Evolutionary conservation across 2,797 vertebrate species (phyloP), one percentile per base, ranked within the genome.

Genomic region (Rhabdomys pumilio): DNA sequence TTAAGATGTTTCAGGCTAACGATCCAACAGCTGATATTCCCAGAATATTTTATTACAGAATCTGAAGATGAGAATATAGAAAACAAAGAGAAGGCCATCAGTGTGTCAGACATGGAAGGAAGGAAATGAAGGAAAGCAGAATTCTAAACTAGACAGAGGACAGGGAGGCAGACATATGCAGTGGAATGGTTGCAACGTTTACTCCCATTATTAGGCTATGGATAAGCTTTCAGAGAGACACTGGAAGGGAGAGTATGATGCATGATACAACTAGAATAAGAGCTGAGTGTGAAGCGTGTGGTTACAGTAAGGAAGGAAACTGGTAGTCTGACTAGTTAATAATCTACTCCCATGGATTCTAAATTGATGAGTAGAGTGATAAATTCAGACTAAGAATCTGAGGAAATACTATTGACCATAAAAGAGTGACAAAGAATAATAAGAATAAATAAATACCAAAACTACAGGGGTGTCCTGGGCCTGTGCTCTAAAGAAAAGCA

Each of bases 221-320:
- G 90, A 81, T 90, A 83, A 89, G 95, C 69, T 59, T 97, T 95
- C 63, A 6, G 82, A 96, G 91, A 89, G 55, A 95, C 55, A 34
- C 53, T 26, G 73, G 73, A 89, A 94, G 75, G 53, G 85, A 67
- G 91, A 87, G 59, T 91, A 91, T 69, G 86, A 76, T 91, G 89
- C 87, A 10, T 72, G 65, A 7, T 67, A 67, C 65, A 34, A 6
- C 31, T 67, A 67, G 53, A 96, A 86, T 26, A n/a, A 53, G 63
- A 47, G 85, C 38, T 92, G 50, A 92, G 22, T 84, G 13, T 89
- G 53, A 96, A 53, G 17, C 29, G 55, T 94, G 38, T 86, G 96
- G 75, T 95, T 96, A 90, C 63, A 93, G 76, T 91, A 90, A 97
- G 73, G 96, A 91, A 67, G 75, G 69, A 93, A 96, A 83, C 79